Percentiles rank a stretch among this genome's conserved stretches.
Conservation (phyloP, 2,797 vertebrate species). For the Myiothlypis chrysogaster region DNA sequence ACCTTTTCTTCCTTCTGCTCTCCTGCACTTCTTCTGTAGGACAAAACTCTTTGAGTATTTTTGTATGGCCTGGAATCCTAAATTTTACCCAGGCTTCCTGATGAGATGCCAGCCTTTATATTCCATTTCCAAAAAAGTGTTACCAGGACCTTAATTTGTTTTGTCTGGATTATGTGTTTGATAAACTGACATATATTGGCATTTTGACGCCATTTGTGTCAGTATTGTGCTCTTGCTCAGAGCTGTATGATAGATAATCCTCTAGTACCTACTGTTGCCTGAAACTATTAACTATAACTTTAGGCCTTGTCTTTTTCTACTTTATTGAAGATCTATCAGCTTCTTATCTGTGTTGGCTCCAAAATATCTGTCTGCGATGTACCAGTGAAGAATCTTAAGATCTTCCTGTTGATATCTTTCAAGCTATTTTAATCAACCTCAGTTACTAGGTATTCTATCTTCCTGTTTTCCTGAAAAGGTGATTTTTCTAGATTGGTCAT, state of each 20-base stretch:
- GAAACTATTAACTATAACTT: background rate
- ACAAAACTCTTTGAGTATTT: background rate
- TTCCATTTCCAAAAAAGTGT: background rate
- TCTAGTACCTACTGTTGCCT: background rate
- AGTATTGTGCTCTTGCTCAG: background rate
- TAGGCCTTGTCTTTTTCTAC: background rate
- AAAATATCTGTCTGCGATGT: background rate
- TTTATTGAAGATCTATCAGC: background rate
- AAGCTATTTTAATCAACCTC: background rate
- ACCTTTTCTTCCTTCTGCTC: background rate
- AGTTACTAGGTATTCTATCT: background rate
- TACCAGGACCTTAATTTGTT: background rate
- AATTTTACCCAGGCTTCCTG: background rate
- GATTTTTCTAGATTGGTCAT: background rate
- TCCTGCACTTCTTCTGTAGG: background rate
- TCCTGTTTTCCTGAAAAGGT: background rate
- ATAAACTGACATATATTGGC: background rate
- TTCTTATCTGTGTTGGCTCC: background rate
- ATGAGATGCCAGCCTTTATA: background rate
- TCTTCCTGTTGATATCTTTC: background rate
- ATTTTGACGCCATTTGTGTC: background rate
- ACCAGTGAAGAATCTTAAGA: background rate
- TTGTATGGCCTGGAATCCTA: background rate
- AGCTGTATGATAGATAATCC: background rate
- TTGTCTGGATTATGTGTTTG: background rate